Base-by-base conservation (phyloP, 1,140 invertebrate species). In the Cherax quadricarinatus region DNA sequence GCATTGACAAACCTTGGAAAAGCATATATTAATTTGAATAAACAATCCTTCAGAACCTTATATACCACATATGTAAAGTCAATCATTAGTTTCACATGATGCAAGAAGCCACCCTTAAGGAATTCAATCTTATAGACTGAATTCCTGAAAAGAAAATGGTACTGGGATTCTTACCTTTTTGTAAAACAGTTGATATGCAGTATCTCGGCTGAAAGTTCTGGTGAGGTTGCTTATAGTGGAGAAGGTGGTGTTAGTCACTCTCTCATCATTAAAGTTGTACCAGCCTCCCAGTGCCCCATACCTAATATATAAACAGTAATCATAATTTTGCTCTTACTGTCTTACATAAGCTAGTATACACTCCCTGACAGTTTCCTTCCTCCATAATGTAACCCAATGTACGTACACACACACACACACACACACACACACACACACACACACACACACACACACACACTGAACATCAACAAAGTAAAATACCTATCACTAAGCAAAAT, bases 141-240 rank as follows among this genome's bases (percentile, higher is more conserved):
- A 41, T 41, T 41, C 30, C 30, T 2, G 0, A 41, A 41, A 41
- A 41, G 30, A 41, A 41, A 41, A 41, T 2, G 30, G 30, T 41
- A 41, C 30, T 41, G 0, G 30, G 30, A 41, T 41, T 57, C 14
- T 9, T 62, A 92, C 88, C 88, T 84, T 95, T 48, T 95, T 95
- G 90, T 98, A 98, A 94, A 98, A 97, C 5, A 98, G 95, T 82
- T 98, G 97, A 94, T 98, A 98, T 0, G 97, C 97, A 0, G 98
- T 98, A 94, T 97, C 97, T 3, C 97, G 96, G 5, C 96, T 96
- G 87, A 96, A 95, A 51, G 94, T 94, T 53, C 94, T 94, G 3
- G 94, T 96, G 30, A 97, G 95, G 88, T 95, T 95, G 91, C 96
- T 96, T 84, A 98, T 96, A 16, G 97, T 96, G 1, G 96, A 95